Conservation (phyloP, 2,797 vertebrate genomes). For the Galaxias olidus region DNA sequence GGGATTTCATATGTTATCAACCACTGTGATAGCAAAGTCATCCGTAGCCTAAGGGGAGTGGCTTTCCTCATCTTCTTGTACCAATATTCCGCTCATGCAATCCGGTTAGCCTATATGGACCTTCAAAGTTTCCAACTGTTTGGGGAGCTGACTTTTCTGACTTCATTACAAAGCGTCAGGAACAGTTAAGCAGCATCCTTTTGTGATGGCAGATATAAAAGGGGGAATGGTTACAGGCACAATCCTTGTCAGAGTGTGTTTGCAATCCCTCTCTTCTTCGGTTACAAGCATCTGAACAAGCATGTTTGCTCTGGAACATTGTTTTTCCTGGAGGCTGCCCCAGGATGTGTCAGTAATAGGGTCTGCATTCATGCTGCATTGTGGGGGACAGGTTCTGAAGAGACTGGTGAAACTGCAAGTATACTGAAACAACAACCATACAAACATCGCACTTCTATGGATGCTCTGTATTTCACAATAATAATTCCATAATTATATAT, state of each 20-base stretch:
- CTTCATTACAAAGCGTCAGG: slow-evolving; percentile 52
- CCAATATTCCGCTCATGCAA: slow-evolving; percentile 9
- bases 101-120: slow-evolving; percentile 38
- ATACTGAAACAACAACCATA: not conserved
- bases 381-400: slow-evolving; percentile 68
- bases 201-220: slow-evolving; percentile 46
- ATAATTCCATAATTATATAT: not conserved
- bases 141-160: slow-evolving; percentile 48
- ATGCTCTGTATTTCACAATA: not conserved
- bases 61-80: slow-evolving; percentile 14
- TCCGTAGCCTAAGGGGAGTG: slow-evolving; percentile 14
- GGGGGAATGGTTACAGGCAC: slow-evolving; percentile 67
- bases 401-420: slow-evolving; percentile 12
- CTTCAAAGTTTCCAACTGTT: slow-evolving; percentile 48
- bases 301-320: slow-evolving; percentile 84
- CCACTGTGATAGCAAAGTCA: slow-evolving; percentile 17
- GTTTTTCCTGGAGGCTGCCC: slow-evolving; percentile 79
- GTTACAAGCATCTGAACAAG: slow-evolving; percentile 80
- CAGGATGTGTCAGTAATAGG: slow-evolving; percentile 83
- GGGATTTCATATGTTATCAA: slow-evolving; percentile 31
- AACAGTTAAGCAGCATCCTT: slow-evolving; percentile 45
- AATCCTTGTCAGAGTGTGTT: slow-evolving; percentile 84
- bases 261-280: slow-evolving; percentile 76
- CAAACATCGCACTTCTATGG: slow-evolving; percentile 2
- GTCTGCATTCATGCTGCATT: slow-evolving; percentile 75